Percentiles rank a stretch among this genome's conserved stretches.
phyloP scores from a whole-genome alignment of 2,113 vertebrate genomes.

The Hyperoodon ampullatus region DNA sequence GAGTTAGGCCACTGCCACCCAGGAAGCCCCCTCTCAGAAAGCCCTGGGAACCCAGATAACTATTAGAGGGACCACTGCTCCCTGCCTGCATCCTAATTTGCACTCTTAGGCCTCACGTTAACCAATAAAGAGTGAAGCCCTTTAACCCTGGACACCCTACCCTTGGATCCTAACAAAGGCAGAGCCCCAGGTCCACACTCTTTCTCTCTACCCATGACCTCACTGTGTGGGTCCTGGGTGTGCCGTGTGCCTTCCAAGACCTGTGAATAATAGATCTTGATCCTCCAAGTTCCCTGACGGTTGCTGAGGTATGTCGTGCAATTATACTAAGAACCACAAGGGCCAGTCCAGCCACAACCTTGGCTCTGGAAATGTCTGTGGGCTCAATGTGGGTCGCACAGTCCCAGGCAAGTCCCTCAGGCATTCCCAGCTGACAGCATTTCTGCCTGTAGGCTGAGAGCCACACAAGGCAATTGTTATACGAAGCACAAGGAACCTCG shows the following conservation, averaged over 20 bases:
- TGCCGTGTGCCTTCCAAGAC: neutral
- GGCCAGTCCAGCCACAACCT: neutral
- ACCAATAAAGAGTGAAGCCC: neutral
- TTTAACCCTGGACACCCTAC: neutral
- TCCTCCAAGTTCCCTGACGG: neutral
- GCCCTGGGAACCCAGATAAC: neutral
- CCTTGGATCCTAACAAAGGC: neutral
- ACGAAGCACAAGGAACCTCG: neutral
- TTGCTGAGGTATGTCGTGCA: neutral
- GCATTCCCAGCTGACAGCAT: neutral
- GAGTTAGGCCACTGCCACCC: neutral
- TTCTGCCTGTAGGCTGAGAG: accelerated
- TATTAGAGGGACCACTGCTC: neutral
- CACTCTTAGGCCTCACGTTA: neutral
- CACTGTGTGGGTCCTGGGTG: no score
- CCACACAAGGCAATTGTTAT: neutral
- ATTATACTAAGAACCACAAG: neutral
- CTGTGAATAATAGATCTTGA: neutral
- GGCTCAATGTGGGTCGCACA: accelerated
- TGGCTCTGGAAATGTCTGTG: neutral
- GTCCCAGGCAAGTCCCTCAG: neutral
- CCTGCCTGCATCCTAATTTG: neutral
- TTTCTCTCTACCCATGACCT: neutral
- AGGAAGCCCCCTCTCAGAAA: neutral
- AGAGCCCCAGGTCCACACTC: neutral